These are phyloP conservation scores for Gila orcuttii DNA, from an alignment of 2,113 vertebrate species.

Conservation along the genomic window DNA sequence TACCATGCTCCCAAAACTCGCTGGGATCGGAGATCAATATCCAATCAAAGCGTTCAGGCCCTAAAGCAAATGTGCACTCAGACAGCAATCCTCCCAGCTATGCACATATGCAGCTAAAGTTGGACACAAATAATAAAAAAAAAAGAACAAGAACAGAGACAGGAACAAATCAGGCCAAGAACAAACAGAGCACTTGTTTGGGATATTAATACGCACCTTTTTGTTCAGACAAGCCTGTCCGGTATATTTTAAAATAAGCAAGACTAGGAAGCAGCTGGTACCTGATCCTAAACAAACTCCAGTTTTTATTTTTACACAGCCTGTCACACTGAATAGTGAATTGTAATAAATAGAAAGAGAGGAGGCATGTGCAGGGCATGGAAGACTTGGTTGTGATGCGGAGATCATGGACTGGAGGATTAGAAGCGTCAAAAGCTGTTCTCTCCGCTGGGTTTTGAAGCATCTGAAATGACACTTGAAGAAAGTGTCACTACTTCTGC, in stretches of 20 bases:
- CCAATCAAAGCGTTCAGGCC: slow-evolving; percentile 66
- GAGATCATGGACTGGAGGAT: slow-evolving; percentile 17
- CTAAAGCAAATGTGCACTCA: slow-evolving; percentile 54
- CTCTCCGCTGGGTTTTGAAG: slow-evolving; percentile 34
- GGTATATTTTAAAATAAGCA: slow-evolving; percentile 34
- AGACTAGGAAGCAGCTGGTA: neutral
- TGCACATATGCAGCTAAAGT: neutral
- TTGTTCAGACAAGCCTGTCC: slow-evolving; percentile 48
- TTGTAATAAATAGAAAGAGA: slow-evolving; percentile 17
- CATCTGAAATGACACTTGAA: slow-evolving; percentile 51
- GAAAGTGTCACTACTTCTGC: slow-evolving; percentile 28
- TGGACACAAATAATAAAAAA: slow-evolving; percentile 10
- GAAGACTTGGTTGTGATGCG: neutral
- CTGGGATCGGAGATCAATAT: slow-evolving; percentile 69
- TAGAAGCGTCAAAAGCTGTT: slow-evolving; percentile 33
- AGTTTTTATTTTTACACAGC: slow-evolving; percentile 28
- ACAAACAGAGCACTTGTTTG: slow-evolving; percentile 20
- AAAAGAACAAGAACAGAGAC: neutral
- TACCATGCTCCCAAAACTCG: slow-evolving; percentile 10
- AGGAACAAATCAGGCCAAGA: neutral
- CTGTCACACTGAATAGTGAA: slow-evolving; percentile 6
- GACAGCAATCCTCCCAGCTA: slow-evolving; percentile 1
- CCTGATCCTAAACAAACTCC: neutral
- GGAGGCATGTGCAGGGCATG: neutral
- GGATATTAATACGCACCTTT: slow-evolving; percentile 49